phyloP scores from a whole-genome alignment of 1,140 invertebrate species.

The Arctopsyche grandis region DNA sequence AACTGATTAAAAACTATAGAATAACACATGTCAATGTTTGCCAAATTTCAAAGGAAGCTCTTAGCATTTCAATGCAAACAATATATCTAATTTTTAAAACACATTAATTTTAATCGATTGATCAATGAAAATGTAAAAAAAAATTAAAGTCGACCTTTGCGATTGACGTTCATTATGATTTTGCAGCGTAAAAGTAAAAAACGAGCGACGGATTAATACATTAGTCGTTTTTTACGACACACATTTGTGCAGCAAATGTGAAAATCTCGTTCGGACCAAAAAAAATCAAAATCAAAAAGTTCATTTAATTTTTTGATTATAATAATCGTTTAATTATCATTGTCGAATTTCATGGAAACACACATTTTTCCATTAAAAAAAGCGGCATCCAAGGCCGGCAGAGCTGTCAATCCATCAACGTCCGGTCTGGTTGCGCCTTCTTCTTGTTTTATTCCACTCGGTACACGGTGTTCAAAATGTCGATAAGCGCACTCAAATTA shows the following conservation, averaged over 20 bases:
- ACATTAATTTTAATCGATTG: too few relatives aligned
- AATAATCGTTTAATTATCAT: conserved; percentile 51
- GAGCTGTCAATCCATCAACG: conserved; percentile 53
- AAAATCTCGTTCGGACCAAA: conserved; percentile 5
- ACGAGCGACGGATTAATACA: not conserved
- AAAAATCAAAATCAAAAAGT: not conserved
- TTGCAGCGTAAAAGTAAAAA: not conserved
- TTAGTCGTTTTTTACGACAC: too few relatives aligned
- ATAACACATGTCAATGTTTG: too few relatives aligned
- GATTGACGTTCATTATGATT: not conserved
- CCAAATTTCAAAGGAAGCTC: too few relatives aligned
- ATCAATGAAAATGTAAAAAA: too few relatives aligned
- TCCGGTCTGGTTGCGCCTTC: conserved; percentile 37
- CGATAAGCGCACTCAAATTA: not conserved
- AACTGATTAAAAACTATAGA: too few relatives aligned
- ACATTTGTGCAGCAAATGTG: not conserved
- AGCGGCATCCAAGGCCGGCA: conserved; percentile 45
- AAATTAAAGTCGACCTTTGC: too few relatives aligned
- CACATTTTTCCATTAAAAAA: conserved; percentile 51
- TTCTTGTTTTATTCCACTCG: conserved; percentile 41
- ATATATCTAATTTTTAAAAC: too few relatives aligned
- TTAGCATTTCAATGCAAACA: too few relatives aligned
- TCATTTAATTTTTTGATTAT: conserved; percentile 39
- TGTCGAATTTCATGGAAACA: conserved; percentile 50
- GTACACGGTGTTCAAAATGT: conserved; percentile 27